Evolutionary conservation across 2,797 vertebrate species (phyloP).

Genomic region (Calcarius lapponicus): DNA sequence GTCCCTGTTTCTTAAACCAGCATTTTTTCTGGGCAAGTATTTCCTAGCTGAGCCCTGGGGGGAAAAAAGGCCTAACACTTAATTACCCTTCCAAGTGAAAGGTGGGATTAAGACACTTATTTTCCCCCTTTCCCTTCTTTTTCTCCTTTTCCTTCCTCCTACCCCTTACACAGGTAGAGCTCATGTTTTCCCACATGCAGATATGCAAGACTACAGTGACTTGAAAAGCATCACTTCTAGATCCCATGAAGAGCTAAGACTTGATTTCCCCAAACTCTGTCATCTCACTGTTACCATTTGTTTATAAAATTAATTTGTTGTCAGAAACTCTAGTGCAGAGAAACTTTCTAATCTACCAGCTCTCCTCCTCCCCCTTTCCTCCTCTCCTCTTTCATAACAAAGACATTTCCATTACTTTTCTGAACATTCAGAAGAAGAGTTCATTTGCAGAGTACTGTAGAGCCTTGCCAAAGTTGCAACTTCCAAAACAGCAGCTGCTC

Average conservation of each 20-base stretch:
- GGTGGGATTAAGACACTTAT: background rate
- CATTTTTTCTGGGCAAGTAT: background rate
- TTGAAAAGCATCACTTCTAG: background rate
- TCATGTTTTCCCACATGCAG: background rate
- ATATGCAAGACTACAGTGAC: background rate
- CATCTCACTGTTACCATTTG: slow-evolving; percentile 4
- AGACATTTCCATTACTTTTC: background rate
- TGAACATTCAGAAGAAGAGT: background rate
- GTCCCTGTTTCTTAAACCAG: background rate
- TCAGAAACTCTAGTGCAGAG: background rate
- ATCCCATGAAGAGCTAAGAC: background rate
- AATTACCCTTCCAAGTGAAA: background rate
- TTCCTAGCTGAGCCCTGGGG: background rate
- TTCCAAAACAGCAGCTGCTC: background rate
- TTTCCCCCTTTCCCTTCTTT: background rate
- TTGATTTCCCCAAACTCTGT: slow-evolving; percentile 28
- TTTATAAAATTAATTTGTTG: slow-evolving; percentile 35
- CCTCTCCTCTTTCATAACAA: background rate
- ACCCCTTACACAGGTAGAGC: background rate
- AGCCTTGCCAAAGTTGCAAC: background rate
- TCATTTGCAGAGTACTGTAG: background rate
- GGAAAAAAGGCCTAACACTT: background rate
- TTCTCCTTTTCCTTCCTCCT: background rate
- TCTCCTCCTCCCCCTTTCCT: background rate
- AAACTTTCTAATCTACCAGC: background rate